Evolutionary conservation across 37 sponge, comb jelly and placozoan species (phyloP).

Genomic region (Beroe forskalii): DNA sequence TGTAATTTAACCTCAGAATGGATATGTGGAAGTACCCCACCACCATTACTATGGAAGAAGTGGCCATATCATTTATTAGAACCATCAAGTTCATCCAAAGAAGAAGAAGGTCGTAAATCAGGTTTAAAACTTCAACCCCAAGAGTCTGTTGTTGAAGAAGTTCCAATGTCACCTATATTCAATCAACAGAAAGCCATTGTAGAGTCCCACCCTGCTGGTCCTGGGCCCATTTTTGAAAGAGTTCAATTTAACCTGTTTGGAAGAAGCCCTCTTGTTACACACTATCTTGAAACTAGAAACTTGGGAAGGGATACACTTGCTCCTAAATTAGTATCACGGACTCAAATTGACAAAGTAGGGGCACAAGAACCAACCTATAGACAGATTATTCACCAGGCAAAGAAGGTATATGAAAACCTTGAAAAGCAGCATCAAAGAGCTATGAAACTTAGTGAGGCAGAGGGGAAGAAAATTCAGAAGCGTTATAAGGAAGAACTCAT

Average conservation of each 20-base stretch:
- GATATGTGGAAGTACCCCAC: slow-evolving; percentile 52
- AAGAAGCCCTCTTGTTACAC: slow-evolving; percentile 79
- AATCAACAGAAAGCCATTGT: not conserved
- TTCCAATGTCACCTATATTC: slow-evolving; percentile 20
- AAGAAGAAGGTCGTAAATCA: slow-evolving; percentile 14
- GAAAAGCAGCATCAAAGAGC: slow-evolving; percentile 20
- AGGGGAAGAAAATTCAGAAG: not conserved
- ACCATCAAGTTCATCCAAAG: slow-evolving; percentile 18
- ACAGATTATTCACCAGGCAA: slow-evolving; percentile 44
- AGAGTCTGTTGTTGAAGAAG: slow-evolving; percentile 18
- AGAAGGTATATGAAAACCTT: slow-evolving; percentile 37
- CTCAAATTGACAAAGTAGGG: slow-evolving; percentile 41
- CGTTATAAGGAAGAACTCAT: slow-evolving; percentile 32
- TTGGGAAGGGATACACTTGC: slow-evolving; percentile 1
- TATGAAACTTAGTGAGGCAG: slow-evolving; percentile 39
- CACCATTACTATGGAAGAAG: slow-evolving; percentile 16
- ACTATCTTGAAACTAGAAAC: slow-evolving; percentile 68
- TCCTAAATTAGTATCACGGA: slow-evolving; percentile 47
- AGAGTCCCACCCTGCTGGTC: slow-evolving; percentile 66
- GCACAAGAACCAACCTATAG: slow-evolving; percentile 61
- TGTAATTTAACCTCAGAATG: slow-evolving; percentile 55
- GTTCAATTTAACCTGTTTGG: slow-evolving; percentile 73
- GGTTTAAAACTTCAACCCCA: slow-evolving; percentile 44
- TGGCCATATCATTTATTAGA: slow-evolving; percentile 34
- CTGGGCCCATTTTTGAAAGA: slow-evolving; percentile 75